A percentile compares a stretch with the other conserved stretches of the same genome.
Evolutionary conservation across 1,140 invertebrate genomes (phyloP).

Genomic region (Dysdera silvatica): DNA sequence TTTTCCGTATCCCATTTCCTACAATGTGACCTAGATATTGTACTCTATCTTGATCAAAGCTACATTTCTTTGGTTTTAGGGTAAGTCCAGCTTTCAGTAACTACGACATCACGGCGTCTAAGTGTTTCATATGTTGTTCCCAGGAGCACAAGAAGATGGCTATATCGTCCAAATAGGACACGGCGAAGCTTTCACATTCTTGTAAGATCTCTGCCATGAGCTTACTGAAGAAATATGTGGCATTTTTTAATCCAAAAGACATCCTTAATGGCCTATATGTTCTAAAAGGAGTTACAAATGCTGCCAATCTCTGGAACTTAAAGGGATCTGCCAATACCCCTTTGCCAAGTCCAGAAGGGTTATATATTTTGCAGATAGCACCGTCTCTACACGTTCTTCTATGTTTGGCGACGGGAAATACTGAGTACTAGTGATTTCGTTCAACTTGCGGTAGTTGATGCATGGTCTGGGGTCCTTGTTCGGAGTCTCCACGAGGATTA

Average conservation of each 20-base stretch:
- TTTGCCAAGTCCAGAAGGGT: constrained; percentile 42
- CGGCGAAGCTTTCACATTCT: neutral
- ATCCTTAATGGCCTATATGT: neutral
- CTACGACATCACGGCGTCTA: neutral
- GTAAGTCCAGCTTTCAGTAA: neutral
- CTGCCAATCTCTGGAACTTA: constrained; percentile 20
- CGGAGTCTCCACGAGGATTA: neutral
- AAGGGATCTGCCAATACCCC: constrained; percentile 48
- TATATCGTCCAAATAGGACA: constrained; percentile 20
- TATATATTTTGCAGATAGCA: neutral
- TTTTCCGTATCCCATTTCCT: too few relatives aligned
- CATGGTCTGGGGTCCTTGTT: neutral
- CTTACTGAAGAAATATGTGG: neutral
- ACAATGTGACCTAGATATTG: constrained; percentile 20
- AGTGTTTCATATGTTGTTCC: constrained; percentile 1
- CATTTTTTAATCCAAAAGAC: constrained; percentile 10
- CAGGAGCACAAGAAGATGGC: constrained; percentile 5
- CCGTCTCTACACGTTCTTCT: constrained; percentile 18
- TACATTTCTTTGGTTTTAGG: constrained; percentile 22
- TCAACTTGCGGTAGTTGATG: constrained; percentile 47
- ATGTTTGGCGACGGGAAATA: constrained; percentile 49
- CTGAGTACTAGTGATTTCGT: constrained; percentile 44
- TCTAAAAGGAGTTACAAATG: neutral
- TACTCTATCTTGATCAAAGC: neutral
- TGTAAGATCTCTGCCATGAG: neutral